phyloP scores from a whole-genome alignment of 1,140 invertebrate species.

The Drosophila teissieri region DNA sequence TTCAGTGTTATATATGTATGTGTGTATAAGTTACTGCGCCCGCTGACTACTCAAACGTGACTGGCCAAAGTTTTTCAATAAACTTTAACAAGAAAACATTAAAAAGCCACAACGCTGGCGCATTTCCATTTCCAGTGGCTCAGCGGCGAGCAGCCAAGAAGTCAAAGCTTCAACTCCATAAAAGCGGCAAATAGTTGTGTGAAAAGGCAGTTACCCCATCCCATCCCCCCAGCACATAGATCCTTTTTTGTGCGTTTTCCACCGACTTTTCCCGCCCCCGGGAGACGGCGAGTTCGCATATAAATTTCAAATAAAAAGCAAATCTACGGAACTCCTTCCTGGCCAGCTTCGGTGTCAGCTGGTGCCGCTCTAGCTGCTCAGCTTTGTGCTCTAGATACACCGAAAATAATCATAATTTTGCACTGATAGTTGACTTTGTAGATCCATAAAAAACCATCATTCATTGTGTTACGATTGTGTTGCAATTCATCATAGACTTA shows the following conservation, averaged over 20 bases:
- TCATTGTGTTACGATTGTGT: too few species aligned
- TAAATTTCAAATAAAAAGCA: slow-evolving; percentile 82
- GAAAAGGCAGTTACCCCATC: slow-evolving; percentile 39
- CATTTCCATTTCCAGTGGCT: slow-evolving; percentile 73
- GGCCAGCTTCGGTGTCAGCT: slow-evolving; percentile 46
- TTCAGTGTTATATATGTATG: slow-evolving; percentile 22
- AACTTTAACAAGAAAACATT: slow-evolving; percentile 83
- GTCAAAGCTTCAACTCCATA: slow-evolving; percentile 78
- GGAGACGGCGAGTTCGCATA: slow-evolving; percentile 46
- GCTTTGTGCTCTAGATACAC: slow-evolving; percentile 4
- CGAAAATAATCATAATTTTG: not conserved
- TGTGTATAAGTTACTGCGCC: slow-evolving; percentile 58
- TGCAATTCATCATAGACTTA: too few species aligned
- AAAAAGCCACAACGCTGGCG: slow-evolving; percentile 77
- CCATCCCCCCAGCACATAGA: slow-evolving; percentile 5
- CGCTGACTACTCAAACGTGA: slow-evolving; percentile 82
- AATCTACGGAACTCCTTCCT: slow-evolving; percentile 69
- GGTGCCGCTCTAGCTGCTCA: slow-evolving; percentile 19
- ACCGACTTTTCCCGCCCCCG: slow-evolving; percentile 6
- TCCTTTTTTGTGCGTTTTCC: slow-evolving; percentile 63
- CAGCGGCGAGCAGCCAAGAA: slow-evolving; percentile 36
- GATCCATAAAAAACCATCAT: too few species aligned
- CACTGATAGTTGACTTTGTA: too few species aligned
- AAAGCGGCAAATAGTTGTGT: slow-evolving; percentile 78
- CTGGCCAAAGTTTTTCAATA: slow-evolving; percentile 83